A percentile compares a stretch with the other conserved stretches of the same genome.
Conservation (phyloP, 1,140 invertebrate genomes). For the Alviniconcha marisindica region DNA sequence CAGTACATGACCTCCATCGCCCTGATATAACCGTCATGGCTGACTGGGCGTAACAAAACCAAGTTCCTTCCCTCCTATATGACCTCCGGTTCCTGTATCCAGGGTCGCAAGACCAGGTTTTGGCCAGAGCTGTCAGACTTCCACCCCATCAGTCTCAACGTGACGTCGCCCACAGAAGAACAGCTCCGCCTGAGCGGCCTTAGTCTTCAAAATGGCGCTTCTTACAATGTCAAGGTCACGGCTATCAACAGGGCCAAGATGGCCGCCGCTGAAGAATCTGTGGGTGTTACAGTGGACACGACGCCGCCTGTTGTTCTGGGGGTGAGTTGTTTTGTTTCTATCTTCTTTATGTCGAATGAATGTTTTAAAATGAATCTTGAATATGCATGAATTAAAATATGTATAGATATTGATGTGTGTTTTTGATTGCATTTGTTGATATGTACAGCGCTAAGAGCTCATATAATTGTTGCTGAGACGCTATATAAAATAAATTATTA, state of each 20-base stretch:
- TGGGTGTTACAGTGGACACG: constrained; percentile 46
- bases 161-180: background rate
- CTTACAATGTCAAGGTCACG: constrained; percentile 48
- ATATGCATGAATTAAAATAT: no score
- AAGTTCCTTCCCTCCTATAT: no score
- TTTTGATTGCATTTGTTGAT: no score
- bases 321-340: constrained; percentile 27
- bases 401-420: no score
- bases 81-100: no score
- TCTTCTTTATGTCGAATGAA: background rate
- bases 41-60: no score
- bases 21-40: no score
- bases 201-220: constrained; percentile 44
- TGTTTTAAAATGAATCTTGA: no score
- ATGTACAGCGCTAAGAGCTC: no score
- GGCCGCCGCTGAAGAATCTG: constrained; percentile 43
- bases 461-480: no score
- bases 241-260: constrained; percentile 47
- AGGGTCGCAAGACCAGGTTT: constrained; percentile 47
- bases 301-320: constrained; percentile 45
- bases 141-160: background rate
- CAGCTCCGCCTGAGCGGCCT: constrained; percentile 35
- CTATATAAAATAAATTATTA: no score
- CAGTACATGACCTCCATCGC: no score
- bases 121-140: constrained; percentile 40